phyloP scores from a whole-genome alignment of 2,797 vertebrate species.

The Microcaecilia unicolor region DNA sequence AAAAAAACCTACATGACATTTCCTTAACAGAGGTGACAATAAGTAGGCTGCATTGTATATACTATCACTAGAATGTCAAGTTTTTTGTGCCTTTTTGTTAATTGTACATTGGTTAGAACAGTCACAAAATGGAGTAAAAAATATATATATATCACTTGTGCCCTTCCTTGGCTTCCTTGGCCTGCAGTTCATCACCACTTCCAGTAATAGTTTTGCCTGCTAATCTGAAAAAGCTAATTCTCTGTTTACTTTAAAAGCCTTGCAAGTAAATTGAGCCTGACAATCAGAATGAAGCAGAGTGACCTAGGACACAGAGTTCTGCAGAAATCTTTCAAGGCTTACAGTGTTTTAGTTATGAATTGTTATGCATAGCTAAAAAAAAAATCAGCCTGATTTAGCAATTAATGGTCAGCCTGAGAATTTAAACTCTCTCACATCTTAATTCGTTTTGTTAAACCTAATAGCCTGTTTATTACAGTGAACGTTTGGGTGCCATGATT shows the following conservation, averaged over 20 bases:
- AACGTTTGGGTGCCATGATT: too few species aligned
- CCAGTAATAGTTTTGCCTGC: slow-evolving; percentile 25
- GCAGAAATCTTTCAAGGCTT: slow-evolving; percentile 29
- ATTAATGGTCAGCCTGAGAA: slow-evolving; percentile 24
- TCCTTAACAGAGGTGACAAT: too few species aligned
- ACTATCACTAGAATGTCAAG: too few species aligned
- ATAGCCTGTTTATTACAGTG: too few species aligned
- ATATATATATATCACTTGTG: background rate
- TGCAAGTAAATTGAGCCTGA: slow-evolving; percentile 41
- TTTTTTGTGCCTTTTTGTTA: too few species aligned
- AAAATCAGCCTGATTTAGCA: slow-evolving; percentile 27
- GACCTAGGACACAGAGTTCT: slow-evolving; percentile 40
- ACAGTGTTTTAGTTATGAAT: slow-evolving; percentile 34
- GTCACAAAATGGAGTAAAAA: too few species aligned
- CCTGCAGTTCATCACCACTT: slow-evolving; percentile 15
- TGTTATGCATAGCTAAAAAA: slow-evolving; percentile 22
- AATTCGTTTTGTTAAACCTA: too few species aligned
- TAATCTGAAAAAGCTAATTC: slow-evolving; percentile 33
- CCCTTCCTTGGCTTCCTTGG: slow-evolving; percentile 7
- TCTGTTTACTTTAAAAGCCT: slow-evolving; percentile 34
- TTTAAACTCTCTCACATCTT: too few species aligned
- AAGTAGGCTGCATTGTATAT: too few species aligned
- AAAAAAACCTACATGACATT: too few species aligned
- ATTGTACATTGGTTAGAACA: too few species aligned
- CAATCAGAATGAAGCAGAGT: slow-evolving; percentile 31